Percentiles rank a stretch among this genome's conserved stretches.
Conservation (phyloP, 1,140 invertebrate genomes). For the Heliconius eleuchia region DNA sequence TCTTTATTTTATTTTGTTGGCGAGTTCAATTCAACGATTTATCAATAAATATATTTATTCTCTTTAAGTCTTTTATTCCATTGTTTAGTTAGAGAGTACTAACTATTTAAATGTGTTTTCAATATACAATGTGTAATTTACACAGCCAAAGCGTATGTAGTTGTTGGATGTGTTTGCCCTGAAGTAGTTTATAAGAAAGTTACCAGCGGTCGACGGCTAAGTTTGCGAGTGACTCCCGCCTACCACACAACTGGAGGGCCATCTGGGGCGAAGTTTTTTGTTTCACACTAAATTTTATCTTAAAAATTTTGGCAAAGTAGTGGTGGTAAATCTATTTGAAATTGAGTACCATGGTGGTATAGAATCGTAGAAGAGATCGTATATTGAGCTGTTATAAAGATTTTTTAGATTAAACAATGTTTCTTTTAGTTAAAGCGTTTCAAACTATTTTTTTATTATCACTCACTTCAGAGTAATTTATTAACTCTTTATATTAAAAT, state of each 20-base stretch:
- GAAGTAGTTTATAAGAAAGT: constrained; percentile 39
- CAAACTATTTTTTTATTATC: too few species aligned
- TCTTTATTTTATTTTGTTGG: too few species aligned
- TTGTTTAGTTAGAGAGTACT: neutral
- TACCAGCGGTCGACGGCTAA: constrained; percentile 40
- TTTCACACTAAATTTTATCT: constrained; percentile 30
- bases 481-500: too few species aligned
- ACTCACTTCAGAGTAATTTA: too few species aligned
- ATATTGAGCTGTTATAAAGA: neutral
- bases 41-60: too few species aligned
- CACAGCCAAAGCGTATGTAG: constrained; percentile 6
- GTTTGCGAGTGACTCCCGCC: constrained; percentile 49
- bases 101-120: neutral
- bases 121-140: constrained; percentile 4
- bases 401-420: neutral
- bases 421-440: too few species aligned
- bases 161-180: constrained; percentile 3
- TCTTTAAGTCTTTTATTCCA: too few species aligned
- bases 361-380: neutral
- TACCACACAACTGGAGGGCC: constrained; percentile 46
- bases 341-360: neutral
- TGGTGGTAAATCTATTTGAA: neutral
- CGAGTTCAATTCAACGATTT: too few species aligned
- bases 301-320: constrained; percentile 24
- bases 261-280: constrained; percentile 41